Conservation (phyloP, 2,888 invertebrate genomes). For the Drosophila differens region DNA sequence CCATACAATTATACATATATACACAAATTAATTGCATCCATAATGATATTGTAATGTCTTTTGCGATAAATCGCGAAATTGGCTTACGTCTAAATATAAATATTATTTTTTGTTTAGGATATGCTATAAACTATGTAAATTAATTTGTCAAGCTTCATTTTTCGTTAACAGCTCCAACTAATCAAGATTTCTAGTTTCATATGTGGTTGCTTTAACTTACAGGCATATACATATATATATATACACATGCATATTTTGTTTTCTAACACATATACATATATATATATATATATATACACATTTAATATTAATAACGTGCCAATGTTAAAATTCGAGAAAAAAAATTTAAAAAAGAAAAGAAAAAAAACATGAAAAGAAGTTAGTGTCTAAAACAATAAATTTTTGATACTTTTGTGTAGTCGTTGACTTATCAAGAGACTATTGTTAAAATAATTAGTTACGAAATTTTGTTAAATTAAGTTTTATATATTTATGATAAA, state of each 20-base stretch:
- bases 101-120: slow-evolving; percentile 24
- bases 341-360: slow-evolving; percentile 23
- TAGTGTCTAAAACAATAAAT: slow-evolving; percentile 34
- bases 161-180: slow-evolving; percentile 25
- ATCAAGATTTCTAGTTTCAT: slow-evolving; percentile 41
- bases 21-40: slow-evolving; percentile 24
- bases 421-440: slow-evolving; percentile 44
- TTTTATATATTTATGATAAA: slow-evolving; percentile 48
- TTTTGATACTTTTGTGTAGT: slow-evolving; percentile 51
- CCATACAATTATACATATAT: slow-evolving; percentile 3
- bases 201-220: slow-evolving; percentile 25
- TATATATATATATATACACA: slow-evolving; percentile 26
- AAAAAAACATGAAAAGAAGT: slow-evolving; percentile 26
- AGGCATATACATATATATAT: slow-evolving; percentile 29
- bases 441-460: slow-evolving; percentile 43
- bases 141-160: slow-evolving; percentile 34
- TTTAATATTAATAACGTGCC: slow-evolving; percentile 72
- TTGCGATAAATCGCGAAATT: slow-evolving; percentile 22
- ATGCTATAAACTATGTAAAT: slow-evolving; percentile 19
- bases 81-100: slow-evolving; percentile 14
- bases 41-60: slow-evolving; percentile 45
- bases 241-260: slow-evolving; percentile 57
- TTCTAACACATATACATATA: slow-evolving; percentile 48
- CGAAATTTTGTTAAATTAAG: slow-evolving; percentile 58
- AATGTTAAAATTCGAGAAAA: slow-evolving; percentile 63